phyloP scores from a whole-genome alignment of 1,140 invertebrate species.

The Aphis gossypii region DNA sequence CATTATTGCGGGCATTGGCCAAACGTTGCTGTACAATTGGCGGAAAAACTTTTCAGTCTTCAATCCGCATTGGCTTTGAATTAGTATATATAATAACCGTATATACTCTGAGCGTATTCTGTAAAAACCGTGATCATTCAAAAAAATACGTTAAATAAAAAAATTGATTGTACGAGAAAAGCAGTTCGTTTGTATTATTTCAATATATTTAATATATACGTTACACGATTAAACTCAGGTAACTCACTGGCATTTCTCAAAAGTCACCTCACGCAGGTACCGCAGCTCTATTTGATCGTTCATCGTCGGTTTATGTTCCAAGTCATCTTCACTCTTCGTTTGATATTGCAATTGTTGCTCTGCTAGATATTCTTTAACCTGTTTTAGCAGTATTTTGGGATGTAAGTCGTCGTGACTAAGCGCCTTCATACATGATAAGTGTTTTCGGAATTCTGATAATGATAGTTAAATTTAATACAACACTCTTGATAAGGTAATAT shows the following conservation, averaged over 20 bases:
- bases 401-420: not conserved
- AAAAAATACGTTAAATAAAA: not conserved
- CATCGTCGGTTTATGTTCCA: too few relatives aligned
- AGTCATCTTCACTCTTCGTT: too few relatives aligned
- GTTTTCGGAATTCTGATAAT: not conserved
- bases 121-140: not conserved
- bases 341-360: not conserved
- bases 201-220: not conserved
- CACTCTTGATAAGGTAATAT: not conserved
- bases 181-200: not conserved
- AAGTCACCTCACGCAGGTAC: accelerated
- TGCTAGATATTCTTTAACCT: not conserved
- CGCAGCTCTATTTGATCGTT: not conserved
- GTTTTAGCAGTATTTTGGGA: not conserved
- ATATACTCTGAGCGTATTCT: not conserved
- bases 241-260: not conserved
- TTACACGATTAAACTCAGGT: not conserved
- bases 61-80: not conserved
- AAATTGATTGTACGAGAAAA: not conserved
- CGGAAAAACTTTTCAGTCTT: not conserved
- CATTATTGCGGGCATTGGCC: not conserved
- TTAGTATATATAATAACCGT: not conserved
- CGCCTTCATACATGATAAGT: not conserved
- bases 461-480: not conserved
- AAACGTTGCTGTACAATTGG: not conserved